Evolutionary conservation across 2,888 invertebrate genomes (phyloP).

Genomic region (Ctenicera cuprea): DNA sequence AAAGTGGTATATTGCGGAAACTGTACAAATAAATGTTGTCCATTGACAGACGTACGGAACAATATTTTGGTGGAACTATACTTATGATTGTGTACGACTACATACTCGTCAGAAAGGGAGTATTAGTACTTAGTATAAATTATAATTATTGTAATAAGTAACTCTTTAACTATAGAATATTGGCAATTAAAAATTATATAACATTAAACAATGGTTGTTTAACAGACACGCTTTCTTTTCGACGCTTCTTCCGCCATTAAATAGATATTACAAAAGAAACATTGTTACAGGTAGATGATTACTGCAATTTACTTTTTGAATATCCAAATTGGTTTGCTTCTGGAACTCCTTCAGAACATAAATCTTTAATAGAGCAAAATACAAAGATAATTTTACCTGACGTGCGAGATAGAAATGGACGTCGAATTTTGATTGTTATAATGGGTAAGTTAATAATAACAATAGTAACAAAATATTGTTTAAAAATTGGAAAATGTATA

Average conservation of each 20-base stretch:
- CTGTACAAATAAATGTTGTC: too few relatives aligned
- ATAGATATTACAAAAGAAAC: background rate
- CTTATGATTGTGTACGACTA: too few relatives aligned
- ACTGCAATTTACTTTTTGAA: slow-evolving; percentile 65
- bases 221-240: background rate
- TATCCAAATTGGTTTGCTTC: slow-evolving; percentile 68
- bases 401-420: slow-evolving; percentile 66
- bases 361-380: slow-evolving; percentile 64
- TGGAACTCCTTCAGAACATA: slow-evolving; percentile 61
- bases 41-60: too few relatives aligned
- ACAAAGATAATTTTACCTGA: slow-evolving; percentile 64
- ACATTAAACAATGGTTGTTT: background rate
- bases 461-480: too few relatives aligned
- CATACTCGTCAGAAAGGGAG: too few relatives aligned
- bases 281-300: slow-evolving; percentile 64
- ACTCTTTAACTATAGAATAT: too few relatives aligned
- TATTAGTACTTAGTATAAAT: too few relatives aligned
- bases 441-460: slow-evolving; percentile 37
- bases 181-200: too few relatives aligned
- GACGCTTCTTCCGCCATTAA: background rate
- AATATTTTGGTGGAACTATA: too few relatives aligned
- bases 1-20: too few relatives aligned
- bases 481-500: background rate
- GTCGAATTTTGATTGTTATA: slow-evolving; percentile 66
- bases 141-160: too few relatives aligned